Evolutionary conservation across 2,113 vertebrate genomes (phyloP).

Genomic region (Platichthys stellatus): DNA sequence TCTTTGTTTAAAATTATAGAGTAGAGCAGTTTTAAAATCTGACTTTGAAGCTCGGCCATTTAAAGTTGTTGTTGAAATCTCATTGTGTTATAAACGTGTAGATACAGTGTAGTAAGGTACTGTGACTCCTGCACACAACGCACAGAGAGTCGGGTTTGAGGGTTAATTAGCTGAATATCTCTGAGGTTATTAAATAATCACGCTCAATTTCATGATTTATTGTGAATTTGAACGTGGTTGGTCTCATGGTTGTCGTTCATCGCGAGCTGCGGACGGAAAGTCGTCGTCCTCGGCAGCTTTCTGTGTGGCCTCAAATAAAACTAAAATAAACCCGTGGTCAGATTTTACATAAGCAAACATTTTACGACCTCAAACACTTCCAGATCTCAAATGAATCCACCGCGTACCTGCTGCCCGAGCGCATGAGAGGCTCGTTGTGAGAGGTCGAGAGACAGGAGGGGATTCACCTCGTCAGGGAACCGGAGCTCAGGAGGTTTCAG

Average conservation of each 20-base stretch:
- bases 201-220: background rate
- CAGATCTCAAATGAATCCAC: slow-evolving; percentile 20
- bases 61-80: too few relatives aligned
- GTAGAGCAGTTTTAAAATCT: too few relatives aligned
- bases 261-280: background rate
- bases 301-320: slow-evolving; percentile 26
- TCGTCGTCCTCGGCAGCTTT: background rate
- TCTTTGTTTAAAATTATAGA: too few relatives aligned
- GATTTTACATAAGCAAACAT: slow-evolving; percentile 50
- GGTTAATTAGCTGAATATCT: background rate
- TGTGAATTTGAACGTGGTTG: background rate
- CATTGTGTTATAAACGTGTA: too few relatives aligned
- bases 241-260: background rate
- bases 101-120: too few relatives aligned
- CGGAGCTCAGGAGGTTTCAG: background rate
- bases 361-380: slow-evolving; percentile 29
- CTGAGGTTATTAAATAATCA: background rate
- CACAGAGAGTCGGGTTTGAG: background rate
- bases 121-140: background rate
- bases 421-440: background rate
- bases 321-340: slow-evolving; percentile 15
- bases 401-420: slow-evolving; percentile 9
- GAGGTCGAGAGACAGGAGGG: slow-evolving; percentile 2
- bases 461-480: background rate
- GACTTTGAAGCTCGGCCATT: too few relatives aligned